Evolutionary conservation across 2,888 invertebrate species (phyloP).

Genomic region (Leptopilina syphax): DNA sequence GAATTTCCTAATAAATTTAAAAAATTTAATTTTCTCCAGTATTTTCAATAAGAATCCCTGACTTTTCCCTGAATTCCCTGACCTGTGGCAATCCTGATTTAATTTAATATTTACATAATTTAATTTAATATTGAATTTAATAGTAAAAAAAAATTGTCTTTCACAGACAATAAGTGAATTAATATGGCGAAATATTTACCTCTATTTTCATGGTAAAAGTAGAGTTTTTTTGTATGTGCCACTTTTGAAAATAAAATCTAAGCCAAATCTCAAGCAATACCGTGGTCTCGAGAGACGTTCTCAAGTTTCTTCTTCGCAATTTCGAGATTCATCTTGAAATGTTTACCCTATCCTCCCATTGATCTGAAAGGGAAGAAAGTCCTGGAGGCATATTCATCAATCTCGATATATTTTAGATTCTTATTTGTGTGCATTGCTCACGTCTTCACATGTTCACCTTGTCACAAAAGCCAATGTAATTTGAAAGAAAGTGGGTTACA

Average conservation of each 20-base stretch:
- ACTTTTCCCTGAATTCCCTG: no score
- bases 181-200: background rate
- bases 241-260: background rate
- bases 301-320: constrained; percentile 25
- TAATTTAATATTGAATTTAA: no score
- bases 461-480: constrained; percentile 11
- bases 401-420: background rate
- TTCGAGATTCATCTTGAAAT: constrained; percentile 25
- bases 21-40: no score
- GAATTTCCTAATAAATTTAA: no score
- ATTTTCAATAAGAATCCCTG: no score
- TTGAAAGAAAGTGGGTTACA: constrained; percentile 25
- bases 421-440: background rate
- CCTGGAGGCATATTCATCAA: background rate
- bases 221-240: background rate
- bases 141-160: background rate
- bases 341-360: constrained; percentile 26
- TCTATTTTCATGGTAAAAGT: background rate
- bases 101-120: no score
- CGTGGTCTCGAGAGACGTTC: background rate
- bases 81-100: no score
- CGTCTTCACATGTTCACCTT: constrained; percentile 3
- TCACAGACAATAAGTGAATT: background rate
- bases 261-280: constrained; percentile 12
- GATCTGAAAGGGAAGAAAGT: background rate